These are phyloP conservation scores for Lasaia peninsularis DNA, from an alignment of 1,140 invertebrate species.

Conservation along the genomic window DNA sequence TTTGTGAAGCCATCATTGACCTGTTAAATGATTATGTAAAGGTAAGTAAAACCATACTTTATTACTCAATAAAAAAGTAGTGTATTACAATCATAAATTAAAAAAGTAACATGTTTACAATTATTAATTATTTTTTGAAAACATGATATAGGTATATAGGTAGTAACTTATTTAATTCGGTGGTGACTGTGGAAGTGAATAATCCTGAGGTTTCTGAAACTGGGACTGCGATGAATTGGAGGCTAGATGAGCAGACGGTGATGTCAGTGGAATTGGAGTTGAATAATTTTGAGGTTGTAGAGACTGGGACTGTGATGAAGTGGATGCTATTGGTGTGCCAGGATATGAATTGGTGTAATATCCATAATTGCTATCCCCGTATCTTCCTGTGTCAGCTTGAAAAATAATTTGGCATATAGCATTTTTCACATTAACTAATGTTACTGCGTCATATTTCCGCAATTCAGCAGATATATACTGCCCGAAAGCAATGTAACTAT, in stretches of 20 bases:
- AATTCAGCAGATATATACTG: constrained; percentile 21
- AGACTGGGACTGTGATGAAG: constrained; percentile 8
- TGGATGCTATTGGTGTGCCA: constrained; percentile 2
- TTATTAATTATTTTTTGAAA: constrained; percentile 20
- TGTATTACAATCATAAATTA: background rate
- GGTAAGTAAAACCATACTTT: constrained; percentile 21
- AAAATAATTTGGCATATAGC: constrained; percentile 27
- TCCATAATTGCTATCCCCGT: constrained; percentile 20
- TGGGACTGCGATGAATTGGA: constrained; percentile 25
- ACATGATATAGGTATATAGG: constrained; percentile 19
- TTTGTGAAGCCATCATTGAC: constrained; percentile 29
- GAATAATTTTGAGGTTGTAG: background rate
- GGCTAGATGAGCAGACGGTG: constrained; percentile 24
- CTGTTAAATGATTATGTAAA: constrained; percentile 29
- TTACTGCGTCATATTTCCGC: constrained; percentile 24
- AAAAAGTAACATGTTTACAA: constrained; percentile 12
- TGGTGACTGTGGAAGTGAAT: constrained; percentile 22
- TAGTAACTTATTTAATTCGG: constrained; percentile 18
- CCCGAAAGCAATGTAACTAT: constrained; percentile 15
- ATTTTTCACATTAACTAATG: constrained; percentile 27
- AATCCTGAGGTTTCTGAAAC: constrained; percentile 25
- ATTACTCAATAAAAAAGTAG: constrained; percentile 5
- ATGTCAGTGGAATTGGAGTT: background rate
- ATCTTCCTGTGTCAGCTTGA: constrained; percentile 26
- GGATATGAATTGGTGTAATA: constrained; percentile 19